These are phyloP conservation scores for Calliphora vicina DNA, from an alignment of 1,140 invertebrate species.

Conservation along the genomic window DNA sequence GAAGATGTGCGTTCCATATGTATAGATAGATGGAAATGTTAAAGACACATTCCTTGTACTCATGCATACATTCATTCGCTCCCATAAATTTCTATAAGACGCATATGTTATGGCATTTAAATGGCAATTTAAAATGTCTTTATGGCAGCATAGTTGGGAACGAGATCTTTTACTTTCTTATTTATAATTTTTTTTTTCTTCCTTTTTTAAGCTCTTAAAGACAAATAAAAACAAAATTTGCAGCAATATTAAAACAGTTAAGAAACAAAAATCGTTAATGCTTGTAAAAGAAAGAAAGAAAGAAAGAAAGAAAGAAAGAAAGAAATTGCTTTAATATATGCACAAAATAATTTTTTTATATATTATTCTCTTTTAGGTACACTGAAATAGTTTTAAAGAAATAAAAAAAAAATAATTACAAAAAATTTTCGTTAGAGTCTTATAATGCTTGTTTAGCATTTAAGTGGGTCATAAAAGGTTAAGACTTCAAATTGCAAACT, in stretches of 20 bases:
- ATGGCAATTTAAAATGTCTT: constrained; percentile 32
- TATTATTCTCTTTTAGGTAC: not conserved
- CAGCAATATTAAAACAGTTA: not conserved
- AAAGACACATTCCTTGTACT: not conserved
- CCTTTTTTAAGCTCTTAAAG: not conserved
- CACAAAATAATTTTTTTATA: not conserved
- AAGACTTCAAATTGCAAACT: not conserved
- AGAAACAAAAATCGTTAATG: no score
- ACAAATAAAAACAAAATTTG: not conserved
- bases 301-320: no score
- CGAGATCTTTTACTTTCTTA: not conserved
- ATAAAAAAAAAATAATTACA: constrained; percentile 25
- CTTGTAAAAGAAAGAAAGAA: no score
- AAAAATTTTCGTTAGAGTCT: constrained; percentile 8
- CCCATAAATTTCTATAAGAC: not conserved
- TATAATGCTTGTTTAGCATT: constrained; percentile 16
- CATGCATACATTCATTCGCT: not conserved
- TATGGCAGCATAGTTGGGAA: not conserved
- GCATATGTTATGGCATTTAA: constrained; percentile 29
- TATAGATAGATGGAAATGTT: not conserved
- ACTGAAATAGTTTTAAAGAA: not conserved
- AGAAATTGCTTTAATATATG: not conserved
- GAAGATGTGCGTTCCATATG: not conserved
- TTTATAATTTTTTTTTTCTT: not conserved
- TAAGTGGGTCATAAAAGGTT: constrained; percentile 15